Evolutionary conservation across 2,797 vertebrate genomes (phyloP).

Genomic region (Eulemur mongoz): DNA sequence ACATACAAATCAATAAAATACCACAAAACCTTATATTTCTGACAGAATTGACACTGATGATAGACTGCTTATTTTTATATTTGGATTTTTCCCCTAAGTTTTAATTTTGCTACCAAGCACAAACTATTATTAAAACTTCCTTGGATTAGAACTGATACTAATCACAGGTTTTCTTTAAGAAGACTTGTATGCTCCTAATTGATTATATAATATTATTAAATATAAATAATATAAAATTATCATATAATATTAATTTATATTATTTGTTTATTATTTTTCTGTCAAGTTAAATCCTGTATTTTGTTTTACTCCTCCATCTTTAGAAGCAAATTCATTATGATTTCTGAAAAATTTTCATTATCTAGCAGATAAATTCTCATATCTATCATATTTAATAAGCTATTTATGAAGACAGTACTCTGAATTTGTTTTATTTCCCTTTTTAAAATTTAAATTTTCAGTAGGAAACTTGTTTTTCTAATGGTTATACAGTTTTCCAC

Average conservation of each 20-base stretch:
- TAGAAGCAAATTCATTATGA: neutral
- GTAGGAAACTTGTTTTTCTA: neutral
- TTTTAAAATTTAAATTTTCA: slow-evolving; percentile 1
- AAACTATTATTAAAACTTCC: neutral
- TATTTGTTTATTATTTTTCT: neutral
- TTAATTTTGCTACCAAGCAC: neutral
- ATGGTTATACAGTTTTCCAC: neutral
- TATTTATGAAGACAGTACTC: neutral
- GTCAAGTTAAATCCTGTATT: neutral
- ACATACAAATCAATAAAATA: neutral
- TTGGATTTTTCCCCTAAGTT: neutral
- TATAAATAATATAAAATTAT: neutral
- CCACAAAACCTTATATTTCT: neutral
- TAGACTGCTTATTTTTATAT: neutral
- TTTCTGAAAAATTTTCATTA: neutral
- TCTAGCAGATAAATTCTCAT: neutral
- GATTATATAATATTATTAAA: neutral
- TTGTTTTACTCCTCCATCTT: neutral
- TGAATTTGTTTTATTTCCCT: neutral
- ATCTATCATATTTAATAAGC: neutral
- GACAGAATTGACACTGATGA: neutral
- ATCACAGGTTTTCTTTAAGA: neutral
- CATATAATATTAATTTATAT: neutral
- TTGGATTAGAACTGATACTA: neutral
- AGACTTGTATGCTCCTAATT: neutral